A percentile compares a stretch with the other conserved stretches of the same genome.
phyloP scores from a whole-genome alignment of 2,113 vertebrate genomes.

The Carassius gibelio region DNA sequence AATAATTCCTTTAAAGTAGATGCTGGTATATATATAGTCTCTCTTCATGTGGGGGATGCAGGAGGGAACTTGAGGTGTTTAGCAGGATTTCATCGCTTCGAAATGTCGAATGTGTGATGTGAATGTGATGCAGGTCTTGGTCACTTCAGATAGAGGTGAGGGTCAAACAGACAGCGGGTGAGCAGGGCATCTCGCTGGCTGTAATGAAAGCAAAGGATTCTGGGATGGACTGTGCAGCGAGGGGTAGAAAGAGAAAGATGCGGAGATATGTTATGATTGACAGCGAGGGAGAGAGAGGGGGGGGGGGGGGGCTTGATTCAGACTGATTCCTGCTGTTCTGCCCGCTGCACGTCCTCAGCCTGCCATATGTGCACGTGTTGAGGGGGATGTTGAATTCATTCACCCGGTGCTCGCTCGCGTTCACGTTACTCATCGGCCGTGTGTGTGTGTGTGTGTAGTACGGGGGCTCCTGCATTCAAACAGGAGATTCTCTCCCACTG shows the following conservation, averaged over 20 bases:
- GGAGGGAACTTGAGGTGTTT: not conserved
- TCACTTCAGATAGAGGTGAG: conserved; percentile 35
- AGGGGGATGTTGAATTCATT: conserved; percentile 48
- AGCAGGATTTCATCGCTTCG: not conserved
- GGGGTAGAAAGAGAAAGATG: conserved; percentile 1
- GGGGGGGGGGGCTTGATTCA: conserved; percentile 17
- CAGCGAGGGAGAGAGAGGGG: conserved; percentile 44
- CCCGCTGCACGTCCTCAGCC: conserved; percentile 44
- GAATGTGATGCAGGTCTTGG: conserved; percentile 25
- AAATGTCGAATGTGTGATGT: conserved; percentile 29
- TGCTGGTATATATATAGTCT: not conserved
- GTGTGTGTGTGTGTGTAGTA: conserved; percentile 13
- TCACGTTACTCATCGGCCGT: conserved; percentile 42
- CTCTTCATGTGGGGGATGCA: not conserved
- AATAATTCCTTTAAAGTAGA: not conserved
- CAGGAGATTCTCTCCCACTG: conserved; percentile 45
- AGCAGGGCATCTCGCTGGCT: not conserved
- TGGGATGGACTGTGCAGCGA: conserved; percentile 16
- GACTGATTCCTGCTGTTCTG: conserved; percentile 47
- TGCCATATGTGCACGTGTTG: conserved; percentile 52
- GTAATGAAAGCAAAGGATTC: conserved; percentile 30
- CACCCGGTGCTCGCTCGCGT: conserved; percentile 27
- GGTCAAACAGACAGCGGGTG: conserved; percentile 15
- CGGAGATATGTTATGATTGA: conserved; percentile 40
- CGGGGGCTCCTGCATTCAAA: conserved; percentile 31